phyloP scores from a whole-genome alignment of 2,797 vertebrate genomes.

The Typhlichthys subterraneus region DNA sequence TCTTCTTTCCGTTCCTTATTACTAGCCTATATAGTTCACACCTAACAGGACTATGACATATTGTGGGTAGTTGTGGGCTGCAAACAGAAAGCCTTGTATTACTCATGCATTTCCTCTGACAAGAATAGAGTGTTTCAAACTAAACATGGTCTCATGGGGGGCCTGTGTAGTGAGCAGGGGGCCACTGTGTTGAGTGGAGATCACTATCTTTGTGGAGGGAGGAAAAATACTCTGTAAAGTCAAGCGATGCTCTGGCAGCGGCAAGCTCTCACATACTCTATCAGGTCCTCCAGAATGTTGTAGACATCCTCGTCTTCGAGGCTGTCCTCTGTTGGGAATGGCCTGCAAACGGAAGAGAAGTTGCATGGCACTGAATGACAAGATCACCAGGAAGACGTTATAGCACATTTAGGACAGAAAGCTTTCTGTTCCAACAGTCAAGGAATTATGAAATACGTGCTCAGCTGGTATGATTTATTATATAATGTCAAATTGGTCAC shows the following conservation, averaged over 20 bases:
- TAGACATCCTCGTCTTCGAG: constrained; percentile 89
- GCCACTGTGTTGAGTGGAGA: constrained; percentile 40
- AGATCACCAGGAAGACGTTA: too few relatives aligned
- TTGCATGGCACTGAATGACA: constrained; percentile 9
- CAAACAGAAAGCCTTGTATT: constrained; percentile 39
- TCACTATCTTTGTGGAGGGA: constrained; percentile 25
- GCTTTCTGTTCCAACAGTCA: too few relatives aligned
- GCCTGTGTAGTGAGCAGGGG: constrained; percentile 45
- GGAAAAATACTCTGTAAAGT: constrained; percentile 44
- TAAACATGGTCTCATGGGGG: constrained; percentile 57
- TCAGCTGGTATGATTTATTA: too few relatives aligned
- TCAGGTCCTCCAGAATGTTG: constrained; percentile 89
- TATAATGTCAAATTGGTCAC: too few relatives aligned
- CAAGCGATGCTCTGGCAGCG: constrained; percentile 31
- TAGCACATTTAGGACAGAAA: too few relatives aligned
- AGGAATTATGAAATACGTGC: too few relatives aligned
- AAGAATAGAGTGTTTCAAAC: constrained; percentile 44
- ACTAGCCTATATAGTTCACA: not conserved
- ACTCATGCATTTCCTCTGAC: constrained; percentile 62
- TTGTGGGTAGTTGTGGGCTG: constrained; percentile 32
- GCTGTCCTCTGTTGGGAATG: constrained; percentile 89
- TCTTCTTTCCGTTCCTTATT: too few relatives aligned
- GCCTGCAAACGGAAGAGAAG: constrained; percentile 70
- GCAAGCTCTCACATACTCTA: constrained; percentile 84
- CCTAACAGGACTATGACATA: constrained; percentile 13